Percentiles rank a stretch among this genome's conserved stretches.
These are phyloP conservation scores for Archivesica marissinica DNA, from an alignment of 1,140 invertebrate genomes.

Conservation along the genomic window DNA sequence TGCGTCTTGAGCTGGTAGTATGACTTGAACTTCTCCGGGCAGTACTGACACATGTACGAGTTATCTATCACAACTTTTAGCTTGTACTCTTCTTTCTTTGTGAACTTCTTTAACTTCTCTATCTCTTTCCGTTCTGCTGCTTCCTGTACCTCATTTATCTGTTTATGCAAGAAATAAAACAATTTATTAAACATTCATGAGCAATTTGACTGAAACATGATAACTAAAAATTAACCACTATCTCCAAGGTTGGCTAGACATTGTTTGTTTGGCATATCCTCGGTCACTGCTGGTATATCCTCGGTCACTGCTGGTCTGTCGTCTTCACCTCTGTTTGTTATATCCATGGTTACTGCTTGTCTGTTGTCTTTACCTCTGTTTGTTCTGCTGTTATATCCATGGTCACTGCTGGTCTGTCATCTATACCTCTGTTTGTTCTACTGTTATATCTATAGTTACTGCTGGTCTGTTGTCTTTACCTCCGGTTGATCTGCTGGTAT, in stretches of 20 bases:
- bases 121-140: not conserved
- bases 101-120: not conserved
- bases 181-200: not conserved
- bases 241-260: not conserved
- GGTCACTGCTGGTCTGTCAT: not conserved
- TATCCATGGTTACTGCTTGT: conserved; percentile 74
- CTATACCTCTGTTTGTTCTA: conserved; percentile 50
- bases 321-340: conserved; percentile 46
- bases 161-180: not conserved
- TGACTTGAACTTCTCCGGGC: conserved; percentile 83
- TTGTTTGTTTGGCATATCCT: not conserved
- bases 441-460: not conserved
- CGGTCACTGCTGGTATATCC: conserved; percentile 7
- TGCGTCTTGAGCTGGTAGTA: conserved; percentile 86
- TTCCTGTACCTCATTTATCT: not conserved
- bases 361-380: not conserved
- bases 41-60: conserved; percentile 86
- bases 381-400: conserved; percentile 17
- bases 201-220: not conserved
- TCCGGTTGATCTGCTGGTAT: not conserved
- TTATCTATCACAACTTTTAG: conserved; percentile 85
- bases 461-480: conserved; percentile 26
- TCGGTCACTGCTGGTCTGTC: not conserved
- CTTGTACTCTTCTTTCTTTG: conserved; percentile 57
- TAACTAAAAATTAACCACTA: not conserved